phyloP scores from a whole-genome alignment of 2,888 invertebrate species.

The Acronicta psi region DNA sequence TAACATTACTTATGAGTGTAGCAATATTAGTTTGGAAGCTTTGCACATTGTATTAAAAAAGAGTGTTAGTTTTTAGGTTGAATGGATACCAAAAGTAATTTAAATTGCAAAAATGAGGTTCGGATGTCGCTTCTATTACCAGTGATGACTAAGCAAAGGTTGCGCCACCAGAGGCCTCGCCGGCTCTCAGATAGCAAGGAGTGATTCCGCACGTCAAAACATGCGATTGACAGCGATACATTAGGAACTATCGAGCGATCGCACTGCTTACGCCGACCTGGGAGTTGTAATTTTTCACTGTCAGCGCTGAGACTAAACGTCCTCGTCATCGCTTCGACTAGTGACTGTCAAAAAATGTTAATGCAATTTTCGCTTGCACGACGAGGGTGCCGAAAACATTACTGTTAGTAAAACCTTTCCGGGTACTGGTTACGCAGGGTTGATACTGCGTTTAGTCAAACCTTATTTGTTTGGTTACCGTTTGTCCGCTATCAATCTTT shows the following conservation, averaged over 20 bases:
- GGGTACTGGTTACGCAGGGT: conserved; percentile 56
- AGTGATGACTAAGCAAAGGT: conserved; percentile 75
- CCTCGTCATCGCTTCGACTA: conserved; percentile 83
- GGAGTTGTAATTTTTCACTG: conserved; percentile 86
- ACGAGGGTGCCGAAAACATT: conserved; percentile 73
- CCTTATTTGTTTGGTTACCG: conserved; percentile 63
- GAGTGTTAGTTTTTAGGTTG: conserved; percentile 5
- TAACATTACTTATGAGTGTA: conserved; percentile 55
- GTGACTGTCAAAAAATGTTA: conserved; percentile 85
- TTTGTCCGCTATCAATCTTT: conserved; percentile 61
- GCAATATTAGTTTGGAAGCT: conserved; percentile 15
- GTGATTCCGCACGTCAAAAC: conserved; percentile 84
- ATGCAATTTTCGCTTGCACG: conserved; percentile 79
- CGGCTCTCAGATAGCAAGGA: conserved; percentile 73
- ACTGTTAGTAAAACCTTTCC: conserved; percentile 61
- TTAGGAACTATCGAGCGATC: conserved; percentile 85
- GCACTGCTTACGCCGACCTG: conserved; percentile 73
- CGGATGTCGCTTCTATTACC: conserved; percentile 71
- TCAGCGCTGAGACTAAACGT: conserved; percentile 82
- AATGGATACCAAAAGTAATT: conserved; percentile 62
- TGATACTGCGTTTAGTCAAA: conserved; percentile 63
- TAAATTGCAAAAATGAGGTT: conserved; percentile 68
- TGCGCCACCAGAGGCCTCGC: conserved; percentile 62
- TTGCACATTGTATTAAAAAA: conserved; percentile 6
- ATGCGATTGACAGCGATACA: conserved; percentile 86